Base-by-base conservation (phyloP, 2,113 vertebrate genomes). In the Garra rufa region DNA sequence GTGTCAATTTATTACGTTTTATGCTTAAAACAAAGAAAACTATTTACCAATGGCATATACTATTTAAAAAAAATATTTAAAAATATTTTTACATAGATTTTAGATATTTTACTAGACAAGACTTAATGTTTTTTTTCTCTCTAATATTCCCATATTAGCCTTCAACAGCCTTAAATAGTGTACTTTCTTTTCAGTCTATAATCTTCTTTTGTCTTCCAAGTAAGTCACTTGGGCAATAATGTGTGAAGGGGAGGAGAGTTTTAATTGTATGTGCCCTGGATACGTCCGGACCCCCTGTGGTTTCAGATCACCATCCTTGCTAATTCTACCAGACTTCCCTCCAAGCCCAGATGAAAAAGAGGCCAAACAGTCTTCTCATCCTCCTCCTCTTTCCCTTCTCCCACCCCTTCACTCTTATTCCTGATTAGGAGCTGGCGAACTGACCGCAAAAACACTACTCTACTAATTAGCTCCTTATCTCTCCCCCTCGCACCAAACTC, bases 401-500 rank as follows among this genome's bases (percentile, higher is more conserved):
- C 85, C 50, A 55, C 30, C 44, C 81, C 69, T 63, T 63, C 71
- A 4, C 71, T 46, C 73, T 82, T 28, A 67, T 73, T 83, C 50
- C 70, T 73, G 78, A 75, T 26, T 75, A 46, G 17, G 14, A 73
- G 24, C 34, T 24, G 15, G 34, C 28, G 11, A 57, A 74, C 73
- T 83, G 83, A 83, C 87, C 63, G 78, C 59, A 83, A 85, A 88
- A 76, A 67, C 38, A 73, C 80, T 76, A 41, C 52, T 73, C 70
- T 86, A 89, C 89, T 93, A 94, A 94, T 94, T 93, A 92, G 92
- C 87, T 92, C 89, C 89, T 94, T 94, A 93, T 93, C 92, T 90
- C 81, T 87, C 69, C 69, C 57, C 28, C 69, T 61, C 74, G 34
- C 44, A n/a, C 71, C 65, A 55, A 41, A 87, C 88, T 91, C 87